These are phyloP conservation scores for Plagodis dolabraria DNA, from an alignment of 2,888 invertebrate species.

Conservation along the genomic window DNA sequence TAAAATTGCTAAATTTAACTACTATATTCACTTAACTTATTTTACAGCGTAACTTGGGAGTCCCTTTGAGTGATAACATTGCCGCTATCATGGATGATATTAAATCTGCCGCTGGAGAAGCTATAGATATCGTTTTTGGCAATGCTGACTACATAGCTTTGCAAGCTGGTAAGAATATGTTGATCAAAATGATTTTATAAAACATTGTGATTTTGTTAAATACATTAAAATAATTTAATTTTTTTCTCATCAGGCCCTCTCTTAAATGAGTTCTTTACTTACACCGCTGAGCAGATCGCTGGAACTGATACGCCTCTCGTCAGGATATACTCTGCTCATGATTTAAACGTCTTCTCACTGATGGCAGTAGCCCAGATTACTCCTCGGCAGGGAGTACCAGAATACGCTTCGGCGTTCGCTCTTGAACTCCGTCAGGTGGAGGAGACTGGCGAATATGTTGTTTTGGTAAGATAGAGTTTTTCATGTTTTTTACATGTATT, in stretches of 20 bases:
- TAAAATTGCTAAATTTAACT: too few species aligned
- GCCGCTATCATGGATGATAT: slow-evolving; percentile 38
- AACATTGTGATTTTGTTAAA: too few species aligned
- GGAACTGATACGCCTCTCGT: slow-evolving; percentile 41
- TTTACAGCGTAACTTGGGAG: slow-evolving; percentile 44
- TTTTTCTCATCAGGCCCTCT: slow-evolving; percentile 40
- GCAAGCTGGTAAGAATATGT: slow-evolving; percentile 42
- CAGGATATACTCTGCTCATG: slow-evolving; percentile 49
- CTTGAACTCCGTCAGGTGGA: slow-evolving; percentile 49
- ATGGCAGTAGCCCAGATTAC: slow-evolving; percentile 35
- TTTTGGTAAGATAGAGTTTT: slow-evolving; percentile 50
- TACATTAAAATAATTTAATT: too few species aligned
- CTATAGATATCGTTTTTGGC: slow-evolving; percentile 41
- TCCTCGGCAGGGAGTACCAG: slow-evolving; percentile 40
- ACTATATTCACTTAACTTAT: too few species aligned
- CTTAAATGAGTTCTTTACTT: slow-evolving; percentile 44
- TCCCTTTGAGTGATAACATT: slow-evolving; percentile 38
- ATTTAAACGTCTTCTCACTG: slow-evolving; percentile 45
- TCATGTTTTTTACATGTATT: too few species aligned
- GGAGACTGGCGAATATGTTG: slow-evolving; percentile 45
- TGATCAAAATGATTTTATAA: too few species aligned
- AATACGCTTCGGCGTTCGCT: slow-evolving; percentile 40
- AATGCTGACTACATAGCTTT: slow-evolving; percentile 29
- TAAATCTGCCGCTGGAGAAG: slow-evolving; percentile 40
- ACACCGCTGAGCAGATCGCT: slow-evolving; percentile 27